These are phyloP conservation scores for Lepidocyrtinus sp. DNA, from an alignment of 2,888 invertebrate genomes.

Conservation along the genomic window DNA sequence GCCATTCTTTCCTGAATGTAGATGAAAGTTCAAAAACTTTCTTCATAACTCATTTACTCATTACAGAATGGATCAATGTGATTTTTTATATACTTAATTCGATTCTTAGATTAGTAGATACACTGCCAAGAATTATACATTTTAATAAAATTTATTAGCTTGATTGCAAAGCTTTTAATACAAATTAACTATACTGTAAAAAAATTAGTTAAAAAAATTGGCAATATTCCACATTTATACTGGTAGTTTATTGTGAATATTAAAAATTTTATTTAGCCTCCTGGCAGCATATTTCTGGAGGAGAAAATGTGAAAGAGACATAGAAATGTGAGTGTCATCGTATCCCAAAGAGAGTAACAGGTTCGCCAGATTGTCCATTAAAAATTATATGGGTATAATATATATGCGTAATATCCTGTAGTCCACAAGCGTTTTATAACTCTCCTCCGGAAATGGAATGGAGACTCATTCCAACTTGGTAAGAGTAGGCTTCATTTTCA, in stretches of 20 bases:
- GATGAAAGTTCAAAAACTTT: conserved; percentile 18
- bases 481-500: conserved; percentile 15
- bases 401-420: too few species aligned
- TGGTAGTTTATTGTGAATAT: too few species aligned
- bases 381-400: not conserved
- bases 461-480: not conserved
- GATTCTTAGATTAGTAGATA: not conserved
- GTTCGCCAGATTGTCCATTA: conserved; percentile 2
- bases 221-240: not conserved
- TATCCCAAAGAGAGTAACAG: not conserved
- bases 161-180: too few species aligned
- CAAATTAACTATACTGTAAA: too few species aligned
- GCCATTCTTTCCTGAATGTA: not conserved
- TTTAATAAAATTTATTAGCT: too few species aligned
- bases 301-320: conserved; percentile 2
- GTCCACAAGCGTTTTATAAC: too few species aligned
- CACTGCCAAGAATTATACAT: conserved; percentile 1
- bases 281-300: not conserved
- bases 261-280: too few species aligned
- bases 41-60: conserved; percentile 14
- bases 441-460: conserved; percentile 9
- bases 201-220: not conserved
- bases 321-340: conserved; percentile 6
- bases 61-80: conserved; percentile 3
- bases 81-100: too few species aligned